phyloP scores from a whole-genome alignment of 2,113 vertebrate genomes.

The Chitala chitala region DNA sequence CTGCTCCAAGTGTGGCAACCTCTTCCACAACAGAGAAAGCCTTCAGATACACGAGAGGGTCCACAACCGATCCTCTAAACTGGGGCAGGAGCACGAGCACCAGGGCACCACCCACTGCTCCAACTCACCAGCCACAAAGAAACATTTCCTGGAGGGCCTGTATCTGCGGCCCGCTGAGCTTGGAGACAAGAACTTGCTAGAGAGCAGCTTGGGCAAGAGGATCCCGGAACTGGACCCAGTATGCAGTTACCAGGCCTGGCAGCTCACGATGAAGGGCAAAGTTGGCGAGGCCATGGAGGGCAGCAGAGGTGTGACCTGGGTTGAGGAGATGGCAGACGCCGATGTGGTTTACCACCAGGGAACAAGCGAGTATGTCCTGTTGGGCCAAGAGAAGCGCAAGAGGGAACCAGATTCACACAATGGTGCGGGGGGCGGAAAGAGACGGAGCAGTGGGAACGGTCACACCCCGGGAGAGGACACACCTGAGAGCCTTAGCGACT shows the following conservation, averaged over 20 bases:
- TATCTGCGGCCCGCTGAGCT: constrained; percentile 61
- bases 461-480: constrained; percentile 56
- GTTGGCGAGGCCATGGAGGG: constrained; percentile 77
- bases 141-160: constrained; percentile 76
- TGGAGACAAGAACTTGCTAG: constrained; percentile 37
- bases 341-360: constrained; percentile 78
- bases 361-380: constrained; percentile 72
- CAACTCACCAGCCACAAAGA: constrained; percentile 64
- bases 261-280: constrained; percentile 82
- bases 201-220: constrained; percentile 61
- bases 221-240: constrained; percentile 85
- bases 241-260: constrained; percentile 93
- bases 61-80: constrained; percentile 22
- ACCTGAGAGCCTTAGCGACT: constrained; percentile 56
- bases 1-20: constrained; percentile 88
- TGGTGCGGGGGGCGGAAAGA: constrained; percentile 41
- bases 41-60: constrained; percentile 69
- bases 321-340: constrained; percentile 64
- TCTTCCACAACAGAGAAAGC: constrained; percentile 85
- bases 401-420: constrained; percentile 62
- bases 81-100: neutral
- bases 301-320: constrained; percentile 67
- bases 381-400: constrained; percentile 76
- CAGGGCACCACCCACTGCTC: constrained; percentile 42
- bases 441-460: constrained; percentile 28